Evolutionary conservation across 2,113 vertebrate genomes (phyloP), one percentile per base, ranked within the genome.

Genomic region (Saimiri boliviensis): DNA sequence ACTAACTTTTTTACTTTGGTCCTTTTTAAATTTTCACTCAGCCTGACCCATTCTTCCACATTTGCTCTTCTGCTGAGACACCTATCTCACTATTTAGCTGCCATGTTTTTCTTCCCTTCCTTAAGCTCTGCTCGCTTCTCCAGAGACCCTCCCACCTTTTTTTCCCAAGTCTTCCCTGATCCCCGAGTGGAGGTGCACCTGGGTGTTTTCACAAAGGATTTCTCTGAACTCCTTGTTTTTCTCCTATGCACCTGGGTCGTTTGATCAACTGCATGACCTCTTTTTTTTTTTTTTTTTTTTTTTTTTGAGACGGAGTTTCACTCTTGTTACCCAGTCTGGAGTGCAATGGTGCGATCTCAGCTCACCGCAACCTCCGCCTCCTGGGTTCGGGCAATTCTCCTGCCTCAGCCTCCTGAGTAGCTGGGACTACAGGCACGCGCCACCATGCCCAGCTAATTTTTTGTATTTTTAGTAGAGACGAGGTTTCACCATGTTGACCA

Each of bases 181-280:
- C 23, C 11, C 63, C 80, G 27, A 11, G 1, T 56, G 40, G 80
- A 76, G 77, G 45, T 1, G 8, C 5, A 14, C 47, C n/a, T 73
- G 30, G 52, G 52, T 35, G 4, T 58, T 49, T 74, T 49, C 56
- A 76, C 40, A 8, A 27, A 92, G 47, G 66, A 63, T 30, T 83
- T 45, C 30, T 40, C 84, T 40, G 60, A 45, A 27, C 40, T 70
- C 35, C 49, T n/a, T 70, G n/a, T 89, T 80, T 92, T 60, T 56
- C 79, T 84, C 49, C 58, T 70, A 4, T 16, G 23, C 30, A n/a
- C 81, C 32, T 30, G 27, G 27, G 47, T 83, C 88, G 32, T 0
- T 54, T 86, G 82, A 60, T 94, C 76, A 17, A 56, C 79, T 76
- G 54, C 0, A 6, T 80, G 86, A 93, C 86, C 91, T 95, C 93